Evolutionary conservation across 2,113 vertebrate species (phyloP), one percentile per base, ranked within the genome.

Genomic region (Parotia lawesii): DNA sequence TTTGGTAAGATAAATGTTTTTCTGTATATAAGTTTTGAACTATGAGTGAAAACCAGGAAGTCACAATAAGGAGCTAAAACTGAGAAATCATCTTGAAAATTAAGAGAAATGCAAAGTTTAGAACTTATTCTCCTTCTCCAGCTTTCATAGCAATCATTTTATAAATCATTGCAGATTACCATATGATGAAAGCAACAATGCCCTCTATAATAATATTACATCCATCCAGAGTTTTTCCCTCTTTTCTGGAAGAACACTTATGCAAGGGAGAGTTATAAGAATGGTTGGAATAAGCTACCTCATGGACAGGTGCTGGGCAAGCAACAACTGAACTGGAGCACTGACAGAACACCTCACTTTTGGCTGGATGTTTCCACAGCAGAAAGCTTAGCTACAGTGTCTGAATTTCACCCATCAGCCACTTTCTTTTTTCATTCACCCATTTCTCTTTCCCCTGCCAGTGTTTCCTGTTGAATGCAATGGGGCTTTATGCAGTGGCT

Each of bases 241-340:
- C 48, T 62, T 78, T 95, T 89, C 77, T 92, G 69, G 79, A 89
- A 85, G 80, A 92, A 47, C 11, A 40, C 16, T 87, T 87, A 64
- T 60, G 38, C 35, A 89, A 87, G 65, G 22, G 13, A 77, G 35
- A 87, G 29, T 60, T 91, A 40, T 25, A 89, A 71, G 40, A 91
- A 84, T 40, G 40, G 48, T 14, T 93, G 91, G 89, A 96, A 94
- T 51, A 93, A 94, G 85, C 56, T 87, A 71, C 42, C 65, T 95
- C 73, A 95, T 48, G 65, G 77, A 91, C 87, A 95, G 91, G 89
- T 96, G 91, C 53, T 87, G 61, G 77, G 89, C 73, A 95, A 87
- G 53, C 38, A 89, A 75, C 19, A 29, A 48, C 48, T 89, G 80
- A 91, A 71, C 13, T 84, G 81, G 80, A 85, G 24, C 7, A 15